These are phyloP conservation scores for Villa cingulata DNA, from an alignment of 2,888 invertebrate genomes.

Conservation along the genomic window DNA sequence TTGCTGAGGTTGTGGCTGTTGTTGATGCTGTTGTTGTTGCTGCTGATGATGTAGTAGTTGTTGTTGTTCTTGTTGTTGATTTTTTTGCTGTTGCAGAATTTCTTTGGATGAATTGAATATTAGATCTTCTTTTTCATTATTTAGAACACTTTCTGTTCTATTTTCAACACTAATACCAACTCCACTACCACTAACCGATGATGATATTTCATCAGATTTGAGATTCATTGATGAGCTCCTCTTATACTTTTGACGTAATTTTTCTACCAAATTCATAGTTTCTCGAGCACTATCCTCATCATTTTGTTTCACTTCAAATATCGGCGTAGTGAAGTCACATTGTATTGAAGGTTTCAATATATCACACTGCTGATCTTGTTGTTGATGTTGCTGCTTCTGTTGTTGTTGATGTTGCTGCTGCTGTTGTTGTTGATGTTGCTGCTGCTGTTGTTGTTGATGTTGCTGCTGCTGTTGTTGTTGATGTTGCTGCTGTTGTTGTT, in stretches of 20 bases:
- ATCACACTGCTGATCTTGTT: background rate
- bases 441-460: slow-evolving; percentile 13
- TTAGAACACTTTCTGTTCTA: too few species aligned
- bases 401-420: slow-evolving; percentile 8
- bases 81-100: too few species aligned
- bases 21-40: too few species aligned
- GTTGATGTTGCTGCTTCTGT: slow-evolving; percentile 9
- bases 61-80: too few species aligned
- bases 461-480: slow-evolving; percentile 10
- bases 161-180: too few species aligned
- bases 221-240: slow-evolving; percentile 42
- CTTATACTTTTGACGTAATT: slow-evolving; percentile 61
- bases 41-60: too few species aligned
- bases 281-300: slow-evolving; percentile 66
- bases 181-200: background rate
- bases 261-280: slow-evolving; percentile 71
- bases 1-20: too few species aligned
- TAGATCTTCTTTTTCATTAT: too few species aligned
- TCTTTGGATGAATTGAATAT: too few species aligned
- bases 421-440: slow-evolving; percentile 6
- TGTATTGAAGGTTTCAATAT: slow-evolving; percentile 1
- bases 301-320: slow-evolving; percentile 17
- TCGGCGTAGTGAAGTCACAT: slow-evolving; percentile 6
- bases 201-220: slow-evolving; percentile 35
- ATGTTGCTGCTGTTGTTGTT: slow-evolving; percentile 11